Conservation (phyloP, 2,888 invertebrate species). For the Autographa gamma region DNA sequence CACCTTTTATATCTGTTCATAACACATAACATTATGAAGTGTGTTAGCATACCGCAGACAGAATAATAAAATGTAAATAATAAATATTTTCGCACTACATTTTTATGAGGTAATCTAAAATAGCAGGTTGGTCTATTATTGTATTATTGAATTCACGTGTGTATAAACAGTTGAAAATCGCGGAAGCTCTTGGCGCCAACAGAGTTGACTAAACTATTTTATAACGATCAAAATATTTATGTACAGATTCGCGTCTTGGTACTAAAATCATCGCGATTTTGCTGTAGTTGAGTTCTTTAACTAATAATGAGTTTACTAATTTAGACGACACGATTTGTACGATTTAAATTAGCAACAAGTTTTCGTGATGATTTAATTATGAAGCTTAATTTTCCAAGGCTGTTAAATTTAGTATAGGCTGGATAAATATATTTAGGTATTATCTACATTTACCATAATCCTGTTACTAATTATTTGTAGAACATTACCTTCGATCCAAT, state of each 20-base stretch:
- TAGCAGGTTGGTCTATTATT: not conserved
- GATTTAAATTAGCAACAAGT: not conserved
- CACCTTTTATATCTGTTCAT: not conserved
- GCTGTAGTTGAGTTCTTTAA: not conserved
- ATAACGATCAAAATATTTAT: not conserved
- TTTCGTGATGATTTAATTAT: not conserved
- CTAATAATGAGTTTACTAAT: not conserved
- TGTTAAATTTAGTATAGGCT: not conserved
- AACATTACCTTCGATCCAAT: too few species aligned
- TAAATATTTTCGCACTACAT: constrained; percentile 3
- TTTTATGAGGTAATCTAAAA: not conserved
- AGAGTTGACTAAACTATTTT: not conserved
- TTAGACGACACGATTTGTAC: not conserved
- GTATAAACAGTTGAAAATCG: not conserved
- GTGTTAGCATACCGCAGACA: not conserved
- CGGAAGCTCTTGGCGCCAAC: not conserved
- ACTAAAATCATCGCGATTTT: not conserved
- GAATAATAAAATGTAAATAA: not conserved
- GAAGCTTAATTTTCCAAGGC: not conserved
- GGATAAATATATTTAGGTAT: not conserved
- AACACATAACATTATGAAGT: not conserved
- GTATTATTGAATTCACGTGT: too few species aligned
- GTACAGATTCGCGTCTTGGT: not conserved
- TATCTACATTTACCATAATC: too few species aligned
- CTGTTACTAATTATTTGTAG: too few species aligned